phyloP scores from a whole-genome alignment of 2,113 vertebrate genomes.

The Diphyllodes magnificus region DNA sequence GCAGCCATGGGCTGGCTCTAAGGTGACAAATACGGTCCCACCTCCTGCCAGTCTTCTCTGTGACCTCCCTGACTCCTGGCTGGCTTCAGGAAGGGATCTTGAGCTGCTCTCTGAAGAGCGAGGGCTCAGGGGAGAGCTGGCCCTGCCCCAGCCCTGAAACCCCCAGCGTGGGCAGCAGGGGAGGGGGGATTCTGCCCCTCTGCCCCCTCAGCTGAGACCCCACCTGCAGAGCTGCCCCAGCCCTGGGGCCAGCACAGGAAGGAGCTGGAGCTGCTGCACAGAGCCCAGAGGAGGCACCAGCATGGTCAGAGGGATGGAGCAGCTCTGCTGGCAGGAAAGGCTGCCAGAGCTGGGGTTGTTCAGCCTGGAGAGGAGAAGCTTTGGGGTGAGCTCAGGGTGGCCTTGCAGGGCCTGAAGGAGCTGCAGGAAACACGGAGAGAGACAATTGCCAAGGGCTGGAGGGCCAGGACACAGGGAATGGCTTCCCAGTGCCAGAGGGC shows the following conservation, averaged over 20 bases:
- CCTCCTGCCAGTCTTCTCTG: not conserved
- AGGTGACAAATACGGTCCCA: accelerated
- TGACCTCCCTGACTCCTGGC: not conserved
- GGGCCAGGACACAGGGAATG: not conserved
- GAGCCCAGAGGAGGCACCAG: too few relatives aligned
- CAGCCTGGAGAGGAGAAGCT: not conserved
- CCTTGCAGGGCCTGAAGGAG: not conserved
- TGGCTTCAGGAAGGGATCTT: not conserved
- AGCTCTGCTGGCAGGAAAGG: not conserved
- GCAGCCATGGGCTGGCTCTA: not conserved
- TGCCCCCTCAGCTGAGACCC: not conserved
- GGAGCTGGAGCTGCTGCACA: not conserved
- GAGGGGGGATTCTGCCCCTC: not conserved
- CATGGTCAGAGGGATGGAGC: not conserved
- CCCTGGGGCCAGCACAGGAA: not conserved
- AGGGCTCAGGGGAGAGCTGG: not conserved
- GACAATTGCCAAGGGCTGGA: not conserved
- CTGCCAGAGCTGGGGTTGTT: not conserved
- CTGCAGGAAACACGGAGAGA: not conserved
- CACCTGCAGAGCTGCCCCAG: not conserved
- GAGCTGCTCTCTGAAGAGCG: not conserved
- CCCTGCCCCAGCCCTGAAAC: not conserved
- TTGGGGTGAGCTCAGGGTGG: not conserved
- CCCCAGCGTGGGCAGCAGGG: not conserved
- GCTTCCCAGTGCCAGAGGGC: not conserved